Evolutionary conservation across 2,113 vertebrate species (phyloP), one percentile per base, ranked within the genome.

Genomic region (Elanoides forficatus): DNA sequence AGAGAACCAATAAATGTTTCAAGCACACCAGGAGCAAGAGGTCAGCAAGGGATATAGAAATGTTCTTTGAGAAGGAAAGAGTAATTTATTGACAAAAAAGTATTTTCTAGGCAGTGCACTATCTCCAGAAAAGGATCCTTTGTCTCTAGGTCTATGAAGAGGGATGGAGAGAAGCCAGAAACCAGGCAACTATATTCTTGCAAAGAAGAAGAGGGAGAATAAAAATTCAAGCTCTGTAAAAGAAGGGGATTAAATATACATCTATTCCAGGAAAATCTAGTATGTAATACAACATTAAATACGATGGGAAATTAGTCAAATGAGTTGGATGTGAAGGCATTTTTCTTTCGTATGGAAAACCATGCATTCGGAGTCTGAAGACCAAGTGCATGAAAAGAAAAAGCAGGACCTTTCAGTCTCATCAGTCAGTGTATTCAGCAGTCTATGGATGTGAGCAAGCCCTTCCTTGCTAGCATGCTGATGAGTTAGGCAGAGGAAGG

Each of bases 1-100:
- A 75, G 32, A 96, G 21, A 89, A 58, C 15, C n/a, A 97, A 83
- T 59, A 72, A 89, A 56, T 85, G 13, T 90, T 95, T 93, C 47
- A 93, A 87, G 78, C 40, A 88, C 23, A 86, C 4, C 17, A 72
- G 36, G 81, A 95, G 22, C 48, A 91, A 97, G 48, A 84, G 83
- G 65, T 90, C 82, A 88, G 55, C 47, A 76, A 80, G 43, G 42
- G 14, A 50, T 73, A 76, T 17, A 93, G 53, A 96, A 96, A 75
- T 27, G 20, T 62, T 92, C 84, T 78, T 76, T 94, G 63, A 91
- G 73, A 81, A 95, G 30, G 34, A 71, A 68, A 83, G 40, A 71
- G 53, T 59, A 71, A 95, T 81, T 72, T 88, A 91, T 84, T 93
- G 76, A 81, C 13, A 55, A 55, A 68, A 81, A 50, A 60, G 6